These are phyloP conservation scores for Leptogaster cylindrica DNA, from an alignment of 2,888 invertebrate genomes.

Conservation along the genomic window DNA sequence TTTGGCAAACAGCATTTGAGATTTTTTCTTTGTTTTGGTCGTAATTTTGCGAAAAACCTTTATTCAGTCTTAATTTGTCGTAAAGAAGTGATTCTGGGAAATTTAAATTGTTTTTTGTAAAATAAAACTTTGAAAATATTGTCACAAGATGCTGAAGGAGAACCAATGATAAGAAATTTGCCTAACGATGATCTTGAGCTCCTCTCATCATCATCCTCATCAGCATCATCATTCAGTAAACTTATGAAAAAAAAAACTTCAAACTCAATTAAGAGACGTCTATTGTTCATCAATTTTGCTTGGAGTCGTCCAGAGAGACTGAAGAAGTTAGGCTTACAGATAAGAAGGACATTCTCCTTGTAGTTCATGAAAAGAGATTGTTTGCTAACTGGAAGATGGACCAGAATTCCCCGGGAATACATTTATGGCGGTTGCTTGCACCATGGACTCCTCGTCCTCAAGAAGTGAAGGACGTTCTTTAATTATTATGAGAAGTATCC, in stretches of 20 bases:
- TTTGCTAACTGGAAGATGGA: not conserved
- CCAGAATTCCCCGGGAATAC: not conserved
- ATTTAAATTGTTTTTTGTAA: not conserved
- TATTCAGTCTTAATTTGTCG: no score
- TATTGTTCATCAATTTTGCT: conserved; percentile 22
- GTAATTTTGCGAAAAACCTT: no score
- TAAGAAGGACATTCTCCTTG: conserved; percentile 1
- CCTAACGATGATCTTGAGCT: not conserved
- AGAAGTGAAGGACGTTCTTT: not conserved
- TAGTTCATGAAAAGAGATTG: conserved; percentile 3
- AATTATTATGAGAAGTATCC: not conserved
- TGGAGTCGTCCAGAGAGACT: conserved; percentile 12
- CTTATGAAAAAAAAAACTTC: not conserved
- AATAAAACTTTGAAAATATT: not conserved
- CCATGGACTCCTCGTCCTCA: not conserved
- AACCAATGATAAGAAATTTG: not conserved
- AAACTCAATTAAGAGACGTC: conserved; percentile 23
- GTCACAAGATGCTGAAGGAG: not conserved
- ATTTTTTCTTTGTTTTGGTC: no score
- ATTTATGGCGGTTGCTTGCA: conserved; percentile 9
- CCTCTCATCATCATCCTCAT: not conserved
- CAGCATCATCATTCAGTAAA: no score
- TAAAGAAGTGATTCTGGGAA: not conserved
- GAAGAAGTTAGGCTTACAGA: conserved; percentile 14
- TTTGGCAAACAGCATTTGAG: no score